Evolutionary conservation across 2,888 invertebrate species (phyloP), one percentile per base, ranked within the genome.

Genomic region (Odontocerum albicorne): DNA sequence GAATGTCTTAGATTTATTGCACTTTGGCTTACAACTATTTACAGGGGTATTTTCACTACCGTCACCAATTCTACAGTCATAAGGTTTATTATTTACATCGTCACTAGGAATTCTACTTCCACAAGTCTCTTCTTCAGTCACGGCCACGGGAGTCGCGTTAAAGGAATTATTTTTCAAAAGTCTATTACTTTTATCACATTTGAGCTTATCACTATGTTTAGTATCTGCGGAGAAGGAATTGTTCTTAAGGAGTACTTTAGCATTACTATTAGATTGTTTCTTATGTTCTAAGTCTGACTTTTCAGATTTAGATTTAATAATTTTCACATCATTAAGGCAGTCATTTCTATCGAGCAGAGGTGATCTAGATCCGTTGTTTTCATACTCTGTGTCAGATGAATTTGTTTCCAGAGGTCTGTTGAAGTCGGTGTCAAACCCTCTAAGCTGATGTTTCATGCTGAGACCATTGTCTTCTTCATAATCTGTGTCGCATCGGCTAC

Each of bases 301-400:
- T 71, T 77, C 2, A 69, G 49, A 31, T 53, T 60, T 59, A 20
- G 38, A 32, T 50, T 61, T 66, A 6, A 79, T 73, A 42, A 79
- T 70, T 61, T 77, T 69, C 2, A 77, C 69, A 20, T 76, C 76
- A 49, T 68, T 65, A 13, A 67, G 59, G 12, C 74, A 66, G 46
- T 69, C 67, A 1, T 75, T 70, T 43, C 79, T 73, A 58, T 85
- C 81, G 8, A 88, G 73, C 49, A 88, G 68, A 0, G 88, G 88
- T 1, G 87, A 88, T 27, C 86, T 74, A 2, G 87, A 87, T 0
- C 85, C 87, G 64, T 83, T 84, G 65, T 86, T 86, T 66, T 85
- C 85, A 60, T 79, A 84, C 55, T 84, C 84, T 6, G 83, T 85
- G 67, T 87, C 88, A 17, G 85, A 85, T 13, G 77, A 77, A 1